phyloP scores from a whole-genome alignment of 2,113 vertebrate species.

The Tamias sibiricus region DNA sequence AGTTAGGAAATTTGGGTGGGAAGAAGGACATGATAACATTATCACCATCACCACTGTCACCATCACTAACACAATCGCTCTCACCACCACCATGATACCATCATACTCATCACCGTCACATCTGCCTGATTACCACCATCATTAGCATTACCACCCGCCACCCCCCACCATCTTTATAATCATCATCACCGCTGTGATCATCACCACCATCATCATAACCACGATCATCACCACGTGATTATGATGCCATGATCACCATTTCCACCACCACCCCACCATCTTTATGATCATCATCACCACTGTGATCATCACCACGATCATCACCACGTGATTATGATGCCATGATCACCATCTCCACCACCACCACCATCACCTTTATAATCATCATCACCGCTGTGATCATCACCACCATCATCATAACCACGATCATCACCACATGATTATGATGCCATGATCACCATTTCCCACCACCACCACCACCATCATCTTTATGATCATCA shows the following conservation, averaged over 20 bases:
- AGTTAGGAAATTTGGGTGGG: not conserved
- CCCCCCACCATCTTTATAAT: too few species aligned
- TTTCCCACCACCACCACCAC: too few species aligned
- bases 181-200: too few species aligned
- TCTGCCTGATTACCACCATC: accelerated
- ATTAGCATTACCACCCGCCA: accelerated
- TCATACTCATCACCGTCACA: accelerated
- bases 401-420: too few species aligned
- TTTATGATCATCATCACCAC: accelerated
- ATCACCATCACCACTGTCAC: accelerated
- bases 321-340: accelerated
- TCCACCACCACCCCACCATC: not conserved
- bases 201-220: accelerated
- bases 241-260: accelerated
- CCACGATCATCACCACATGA: accelerated
- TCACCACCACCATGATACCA: accelerated
- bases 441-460: too few species aligned
- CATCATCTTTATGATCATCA: too few species aligned
- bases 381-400: accelerated
- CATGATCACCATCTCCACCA: not conserved
- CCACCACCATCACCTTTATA: not conserved
- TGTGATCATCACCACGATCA: accelerated
- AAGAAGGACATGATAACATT: not conserved
- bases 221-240: not conserved
- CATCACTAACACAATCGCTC: accelerated